Percentiles rank a stretch among this genome's conserved stretches.
Evolutionary conservation across 1,140 invertebrate genomes (phyloP).

Genomic region (Euglossa dilemma): DNA sequence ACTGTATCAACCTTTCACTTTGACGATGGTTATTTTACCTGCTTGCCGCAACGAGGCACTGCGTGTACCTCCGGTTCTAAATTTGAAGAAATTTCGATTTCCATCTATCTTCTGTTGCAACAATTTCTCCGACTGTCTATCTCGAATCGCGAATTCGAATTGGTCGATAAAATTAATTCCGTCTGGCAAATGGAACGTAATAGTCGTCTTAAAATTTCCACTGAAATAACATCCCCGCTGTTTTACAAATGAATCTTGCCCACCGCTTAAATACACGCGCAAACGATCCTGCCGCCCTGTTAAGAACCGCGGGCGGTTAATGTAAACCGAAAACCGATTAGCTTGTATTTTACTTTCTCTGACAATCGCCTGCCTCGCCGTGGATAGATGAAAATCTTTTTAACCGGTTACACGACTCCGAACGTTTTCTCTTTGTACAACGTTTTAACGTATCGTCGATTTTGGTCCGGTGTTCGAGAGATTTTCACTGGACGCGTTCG

Average conservation of each 20-base stretch:
- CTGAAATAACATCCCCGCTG: background rate
- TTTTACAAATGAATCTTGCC: conserved; percentile 17
- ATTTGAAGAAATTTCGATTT: background rate
- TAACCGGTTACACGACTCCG: background rate
- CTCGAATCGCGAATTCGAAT: too few relatives aligned
- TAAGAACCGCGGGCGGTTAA: conserved; percentile 7
- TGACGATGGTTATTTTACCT: background rate
- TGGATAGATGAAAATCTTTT: conserved; percentile 16
- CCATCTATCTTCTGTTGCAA: background rate
- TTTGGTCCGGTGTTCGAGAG: conserved; percentile 31
- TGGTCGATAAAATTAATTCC: background rate
- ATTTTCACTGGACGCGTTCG: conserved; percentile 31
- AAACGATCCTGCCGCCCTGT: conserved; percentile 15
- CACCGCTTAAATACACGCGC: background rate
- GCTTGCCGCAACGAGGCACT: conserved; percentile 10
- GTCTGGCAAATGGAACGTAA: background rate
- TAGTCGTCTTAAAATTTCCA: background rate
- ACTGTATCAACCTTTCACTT: background rate
- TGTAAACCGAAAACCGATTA: background rate
- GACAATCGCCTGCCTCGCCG: background rate
- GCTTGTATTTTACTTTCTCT: background rate
- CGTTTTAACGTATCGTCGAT: conserved; percentile 22
- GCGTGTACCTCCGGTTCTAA: background rate
- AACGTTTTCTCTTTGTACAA: background rate
- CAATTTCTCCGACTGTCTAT: background rate